phyloP scores from a whole-genome alignment of 2,888 invertebrate species.

The Falcaria lacertinaria region DNA sequence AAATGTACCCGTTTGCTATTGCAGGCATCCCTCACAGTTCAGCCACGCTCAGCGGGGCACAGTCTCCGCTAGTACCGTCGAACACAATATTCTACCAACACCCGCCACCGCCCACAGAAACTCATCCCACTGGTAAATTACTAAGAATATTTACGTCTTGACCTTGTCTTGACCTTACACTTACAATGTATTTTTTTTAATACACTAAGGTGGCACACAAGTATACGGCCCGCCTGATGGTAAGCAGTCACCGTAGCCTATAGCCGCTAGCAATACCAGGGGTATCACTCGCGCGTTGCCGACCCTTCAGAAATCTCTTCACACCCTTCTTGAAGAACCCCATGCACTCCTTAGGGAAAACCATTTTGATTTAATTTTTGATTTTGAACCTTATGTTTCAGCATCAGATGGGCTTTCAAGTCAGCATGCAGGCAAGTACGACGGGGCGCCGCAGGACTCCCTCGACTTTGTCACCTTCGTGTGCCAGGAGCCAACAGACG shows the following conservation, averaged over 20 bases:
- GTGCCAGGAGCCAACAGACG: constrained; percentile 93
- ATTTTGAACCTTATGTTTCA: constrained; percentile 20
- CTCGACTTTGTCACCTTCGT: constrained; percentile 98
- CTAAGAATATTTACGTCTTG: neutral
- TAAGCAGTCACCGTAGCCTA: too few species aligned
- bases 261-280: too few species aligned
- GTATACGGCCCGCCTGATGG: too few species aligned
- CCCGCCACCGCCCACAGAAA: constrained; percentile 64
- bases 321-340: too few species aligned
- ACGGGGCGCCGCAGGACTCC: constrained; percentile 88
- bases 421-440: constrained; percentile 81
- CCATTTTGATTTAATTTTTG: too few species aligned
- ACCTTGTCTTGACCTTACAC: too few species aligned
- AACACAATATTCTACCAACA: constrained; percentile 77
- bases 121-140: constrained; percentile 57
- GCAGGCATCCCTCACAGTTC: constrained; percentile 73
- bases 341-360: too few species aligned
- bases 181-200: too few species aligned
- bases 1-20: constrained; percentile 2
- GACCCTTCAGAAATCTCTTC: too few species aligned
- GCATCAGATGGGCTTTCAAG: constrained; percentile 57
- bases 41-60: constrained; percentile 54
- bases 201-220: too few species aligned
- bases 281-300: too few species aligned
- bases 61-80: constrained; percentile 67